Conservation (phyloP, 2,797 vertebrate species). For the Darevskia nairensis region DNA sequence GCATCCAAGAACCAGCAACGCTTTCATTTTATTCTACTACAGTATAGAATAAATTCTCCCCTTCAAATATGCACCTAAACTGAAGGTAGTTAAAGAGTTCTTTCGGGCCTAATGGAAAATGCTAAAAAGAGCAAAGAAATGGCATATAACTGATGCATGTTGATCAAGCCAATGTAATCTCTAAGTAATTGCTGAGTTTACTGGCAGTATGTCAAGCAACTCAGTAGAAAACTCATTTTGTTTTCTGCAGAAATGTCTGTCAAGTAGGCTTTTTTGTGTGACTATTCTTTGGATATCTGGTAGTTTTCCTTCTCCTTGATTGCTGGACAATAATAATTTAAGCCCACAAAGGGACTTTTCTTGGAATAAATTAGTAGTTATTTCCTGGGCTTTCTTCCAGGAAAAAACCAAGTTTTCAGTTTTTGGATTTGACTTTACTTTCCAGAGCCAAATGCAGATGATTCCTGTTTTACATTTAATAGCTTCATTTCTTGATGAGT, state of each 20-base stretch:
- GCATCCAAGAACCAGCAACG: too few relatives aligned
- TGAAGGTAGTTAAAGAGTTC: background rate
- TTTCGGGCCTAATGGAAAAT: background rate
- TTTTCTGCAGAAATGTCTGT: background rate
- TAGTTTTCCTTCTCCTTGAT: background rate
- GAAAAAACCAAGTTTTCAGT: background rate
- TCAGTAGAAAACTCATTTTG: background rate
- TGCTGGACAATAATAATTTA: constrained; percentile 12
- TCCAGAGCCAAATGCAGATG: constrained; percentile 5
- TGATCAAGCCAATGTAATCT: background rate
- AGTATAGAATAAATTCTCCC: background rate
- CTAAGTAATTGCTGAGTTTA: constrained; percentile 3
- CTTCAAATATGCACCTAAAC: background rate
- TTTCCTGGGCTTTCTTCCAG: background rate
- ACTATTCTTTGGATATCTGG: background rate
- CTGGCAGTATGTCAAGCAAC: background rate
- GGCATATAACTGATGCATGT: background rate
- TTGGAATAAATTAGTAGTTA: constrained; percentile 11
- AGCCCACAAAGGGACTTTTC: constrained; percentile 1
- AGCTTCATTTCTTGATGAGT: constrained; percentile 6
- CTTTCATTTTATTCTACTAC: background rate
- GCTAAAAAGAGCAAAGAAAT: background rate
- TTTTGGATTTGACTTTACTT: constrained; percentile 1
- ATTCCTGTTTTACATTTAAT: background rate
- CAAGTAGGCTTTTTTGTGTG: background rate